phyloP scores from a whole-genome alignment of 2,797 vertebrate species.

The Syngnathus rostellatus region DNA sequence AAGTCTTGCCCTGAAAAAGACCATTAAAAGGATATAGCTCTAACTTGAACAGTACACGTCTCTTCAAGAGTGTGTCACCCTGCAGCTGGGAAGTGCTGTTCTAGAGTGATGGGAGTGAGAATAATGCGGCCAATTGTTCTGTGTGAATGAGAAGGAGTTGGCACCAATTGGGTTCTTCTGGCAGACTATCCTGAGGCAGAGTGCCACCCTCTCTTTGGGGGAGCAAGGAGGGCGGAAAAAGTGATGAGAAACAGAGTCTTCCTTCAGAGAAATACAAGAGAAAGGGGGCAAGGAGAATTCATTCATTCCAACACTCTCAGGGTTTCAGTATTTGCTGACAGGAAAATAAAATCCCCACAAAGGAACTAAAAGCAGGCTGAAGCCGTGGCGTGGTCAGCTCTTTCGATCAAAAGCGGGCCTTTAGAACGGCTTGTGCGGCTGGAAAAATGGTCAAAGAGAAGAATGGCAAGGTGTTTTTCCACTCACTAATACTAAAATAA shows the following conservation, averaged over 20 bases:
- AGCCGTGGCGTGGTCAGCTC: constrained; percentile 29
- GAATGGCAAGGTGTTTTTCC: constrained; percentile 43
- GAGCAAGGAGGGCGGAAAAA: constrained; percentile 25
- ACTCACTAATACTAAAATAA: constrained; percentile 47
- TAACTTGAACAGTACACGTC: constrained; percentile 40
- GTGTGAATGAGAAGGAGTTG: constrained; percentile 58
- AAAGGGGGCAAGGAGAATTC: constrained; percentile 17
- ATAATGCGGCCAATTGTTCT: constrained; percentile 63
- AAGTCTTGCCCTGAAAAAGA: constrained; percentile 16
- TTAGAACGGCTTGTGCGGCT: constrained; percentile 35
- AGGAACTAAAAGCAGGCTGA: constrained; percentile 35
- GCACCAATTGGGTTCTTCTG: constrained; percentile 45
- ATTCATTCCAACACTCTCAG: constrained; percentile 23
- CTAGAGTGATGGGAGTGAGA: constrained; percentile 45
- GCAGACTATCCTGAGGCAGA: constrained; percentile 54
- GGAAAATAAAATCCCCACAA: constrained; percentile 27
- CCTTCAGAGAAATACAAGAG: constrained; percentile 26
- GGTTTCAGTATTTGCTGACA: constrained; percentile 21
- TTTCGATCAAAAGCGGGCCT: constrained; percentile 31
- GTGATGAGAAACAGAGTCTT: constrained; percentile 34
- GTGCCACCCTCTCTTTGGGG: constrained; percentile 40
- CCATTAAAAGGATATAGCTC: constrained; percentile 25
- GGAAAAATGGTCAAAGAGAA: constrained; percentile 59
- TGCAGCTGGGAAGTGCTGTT: constrained; percentile 37
- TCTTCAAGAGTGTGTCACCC: constrained; percentile 36